Evolutionary conservation across 2,888 invertebrate genomes (phyloP).

Genomic region (Phyto melanocephala): DNA sequence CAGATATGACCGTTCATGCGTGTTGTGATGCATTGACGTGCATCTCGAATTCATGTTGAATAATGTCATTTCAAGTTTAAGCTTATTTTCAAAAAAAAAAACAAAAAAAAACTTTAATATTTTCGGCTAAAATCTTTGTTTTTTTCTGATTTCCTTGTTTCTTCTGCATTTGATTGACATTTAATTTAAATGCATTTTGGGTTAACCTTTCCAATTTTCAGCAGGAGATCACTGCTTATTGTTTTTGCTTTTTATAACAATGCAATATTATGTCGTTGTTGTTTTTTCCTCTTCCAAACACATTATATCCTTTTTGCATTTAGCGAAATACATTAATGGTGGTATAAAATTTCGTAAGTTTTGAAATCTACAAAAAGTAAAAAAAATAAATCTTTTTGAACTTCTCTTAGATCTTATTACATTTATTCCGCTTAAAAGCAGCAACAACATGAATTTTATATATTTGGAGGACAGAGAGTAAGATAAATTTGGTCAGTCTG

Average conservation of each 20-base stretch:
- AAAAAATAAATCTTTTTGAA: slow-evolving; percentile 34
- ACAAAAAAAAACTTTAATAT: slow-evolving; percentile 49
- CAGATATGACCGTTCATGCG: slow-evolving; percentile 48
- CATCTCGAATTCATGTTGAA: slow-evolving; percentile 67
- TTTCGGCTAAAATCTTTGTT: slow-evolving; percentile 45
- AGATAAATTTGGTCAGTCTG: slow-evolving; percentile 51
- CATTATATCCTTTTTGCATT: slow-evolving; percentile 35
- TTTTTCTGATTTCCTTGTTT: slow-evolving; percentile 7
- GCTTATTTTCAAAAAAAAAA: too few relatives aligned
- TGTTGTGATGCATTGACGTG: slow-evolving; percentile 67
- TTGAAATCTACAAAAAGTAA: neutral
- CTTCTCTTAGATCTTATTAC: slow-evolving; percentile 55
- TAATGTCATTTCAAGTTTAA: slow-evolving; percentile 66
- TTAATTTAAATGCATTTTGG: slow-evolving; percentile 70
- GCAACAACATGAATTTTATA: slow-evolving; percentile 24
- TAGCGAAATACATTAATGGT: neutral
- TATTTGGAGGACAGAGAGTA: neutral
- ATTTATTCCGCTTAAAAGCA: slow-evolving; percentile 49
- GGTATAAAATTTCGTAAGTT: slow-evolving; percentile 22
- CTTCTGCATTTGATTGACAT: slow-evolving; percentile 68
- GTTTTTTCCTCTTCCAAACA: neutral
- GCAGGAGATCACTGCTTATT: slow-evolving; percentile 51
- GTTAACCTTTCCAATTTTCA: slow-evolving; percentile 62
- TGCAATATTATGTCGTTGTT: neutral
- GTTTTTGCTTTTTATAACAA: slow-evolving; percentile 30